Evolutionary conservation across 1,140 invertebrate species (phyloP), one percentile per base, ranked within the genome.

Genomic region (Zeugodacus cucurbitae): DNA sequence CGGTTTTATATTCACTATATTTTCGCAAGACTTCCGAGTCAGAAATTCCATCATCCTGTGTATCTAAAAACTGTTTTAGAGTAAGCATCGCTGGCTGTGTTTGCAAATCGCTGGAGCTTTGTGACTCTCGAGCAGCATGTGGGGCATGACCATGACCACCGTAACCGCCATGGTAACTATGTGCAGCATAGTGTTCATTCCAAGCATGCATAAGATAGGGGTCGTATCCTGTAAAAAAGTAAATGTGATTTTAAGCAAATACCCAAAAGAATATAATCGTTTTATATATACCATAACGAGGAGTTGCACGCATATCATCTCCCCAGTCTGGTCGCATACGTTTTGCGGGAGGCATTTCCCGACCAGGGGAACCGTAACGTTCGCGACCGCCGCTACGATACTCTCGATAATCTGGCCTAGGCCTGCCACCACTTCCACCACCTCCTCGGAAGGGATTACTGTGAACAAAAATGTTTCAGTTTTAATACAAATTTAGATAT

Each of bases 1-100:
- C 99, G 90, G 98, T 94, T 94, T 99, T 99, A 94, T 99, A 99
- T 90, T 99, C 99, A 94, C 98, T 98, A 94, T 99, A 99, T 91
- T 99, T 99, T 91, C 96, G 96, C 90, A 99, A 97, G 14, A 99
- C 98, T 93, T 99, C 98, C 89, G 99, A 98, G 90, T 99, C 98
- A 62, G 97, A 98, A 91, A 99, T 99, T 64, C 97, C 97, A 93
- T 99, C 99, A 94, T 99, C 99, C 94, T 99, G 98, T 22, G 98
- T 97, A 34, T 96, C 96, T 29, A 99, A 95, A 94, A 99, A 99
- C 88, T 98, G 97, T 94, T 99, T 99, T 93, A 99, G 98, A 0
- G 98, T 97, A 96, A 99, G 96, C 97, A 99, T 98, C 0, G 98
- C 96, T 4, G 98, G 97, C 91, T 99, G 98, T 0, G 96, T 97